Conservation (phyloP, 92 coral and sea anemone genomes). For the Epizoanthus ramosus region DNA sequence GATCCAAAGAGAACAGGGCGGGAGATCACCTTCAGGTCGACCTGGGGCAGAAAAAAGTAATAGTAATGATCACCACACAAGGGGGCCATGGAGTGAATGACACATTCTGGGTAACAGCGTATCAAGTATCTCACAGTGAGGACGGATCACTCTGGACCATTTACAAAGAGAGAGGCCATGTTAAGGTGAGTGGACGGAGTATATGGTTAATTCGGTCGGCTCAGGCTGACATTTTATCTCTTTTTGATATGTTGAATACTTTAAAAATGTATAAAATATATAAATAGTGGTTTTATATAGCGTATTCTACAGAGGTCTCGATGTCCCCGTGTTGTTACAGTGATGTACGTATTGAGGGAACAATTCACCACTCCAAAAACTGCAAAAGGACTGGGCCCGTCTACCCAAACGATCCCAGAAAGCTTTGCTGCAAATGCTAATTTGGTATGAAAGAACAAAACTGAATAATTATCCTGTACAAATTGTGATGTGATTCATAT, state of each 20-base stretch:
- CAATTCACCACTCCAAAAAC: too few species aligned
- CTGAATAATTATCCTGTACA: too few species aligned
- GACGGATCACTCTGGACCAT: background rate
- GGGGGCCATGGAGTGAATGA: background rate
- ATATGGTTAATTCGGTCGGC: background rate
- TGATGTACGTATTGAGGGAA: too few species aligned
- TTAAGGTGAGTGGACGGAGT: background rate
- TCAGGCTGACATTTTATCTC: background rate
- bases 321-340: too few species aligned
- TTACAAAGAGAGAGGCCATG: background rate
- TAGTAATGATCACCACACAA: background rate
- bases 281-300: too few species aligned
- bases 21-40: slow-evolving; percentile 12
- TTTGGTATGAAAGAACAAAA: too few species aligned
- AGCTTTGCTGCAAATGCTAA: too few species aligned
- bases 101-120: background rate
- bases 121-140: background rate
- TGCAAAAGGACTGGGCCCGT: too few species aligned
- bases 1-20: background rate
- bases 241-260: background rate
- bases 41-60: background rate
- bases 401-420: too few species aligned
- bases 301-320: too few species aligned
- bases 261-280: background rate
- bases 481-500: too few species aligned